Percentiles rank a stretch among this genome's conserved stretches.
These are phyloP conservation scores for Rhadinocentrus ornatus DNA, from an alignment of 2,797 vertebrate species.

Conservation along the genomic window DNA sequence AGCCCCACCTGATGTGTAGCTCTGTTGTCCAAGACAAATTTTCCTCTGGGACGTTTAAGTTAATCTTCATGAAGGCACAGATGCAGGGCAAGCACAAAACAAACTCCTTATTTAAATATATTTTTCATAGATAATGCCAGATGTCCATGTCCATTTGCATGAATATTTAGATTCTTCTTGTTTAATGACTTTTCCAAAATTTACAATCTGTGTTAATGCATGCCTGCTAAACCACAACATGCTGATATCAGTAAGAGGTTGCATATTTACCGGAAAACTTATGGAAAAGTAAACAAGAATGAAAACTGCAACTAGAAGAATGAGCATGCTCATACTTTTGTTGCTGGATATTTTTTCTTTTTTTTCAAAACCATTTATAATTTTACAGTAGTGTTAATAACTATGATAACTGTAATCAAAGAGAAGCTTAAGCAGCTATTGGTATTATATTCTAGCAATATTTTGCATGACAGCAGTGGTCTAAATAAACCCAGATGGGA, in stretches of 20 bases:
- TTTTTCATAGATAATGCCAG: not conserved
- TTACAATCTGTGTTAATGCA: not conserved
- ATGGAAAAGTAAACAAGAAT: not conserved
- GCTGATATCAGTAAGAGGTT: not conserved
- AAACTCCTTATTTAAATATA: not conserved
- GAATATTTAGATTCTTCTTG: not conserved
- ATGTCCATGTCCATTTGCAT: not conserved
- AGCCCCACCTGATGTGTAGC: not conserved
- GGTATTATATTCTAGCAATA: conserved; percentile 13
- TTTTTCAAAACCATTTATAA: no score
- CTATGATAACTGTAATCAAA: not conserved
- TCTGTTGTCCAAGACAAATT: not conserved
- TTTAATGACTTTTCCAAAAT: not conserved
- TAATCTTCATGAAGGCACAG: not conserved
- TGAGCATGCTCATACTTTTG: not conserved
- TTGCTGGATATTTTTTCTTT: not conserved
- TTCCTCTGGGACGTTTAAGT: not conserved
- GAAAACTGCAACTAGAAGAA: not conserved
- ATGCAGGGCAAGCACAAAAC: not conserved
- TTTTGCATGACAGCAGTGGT: not conserved
- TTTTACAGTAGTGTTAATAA: not conserved
- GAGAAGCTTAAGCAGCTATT: not conserved
- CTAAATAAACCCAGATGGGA: not conserved
- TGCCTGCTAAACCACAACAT: not conserved
- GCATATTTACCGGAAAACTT: not conserved